Evolutionary conservation across 2,113 vertebrate genomes (phyloP).

Genomic region (Prionailurus bengalensis): DNA sequence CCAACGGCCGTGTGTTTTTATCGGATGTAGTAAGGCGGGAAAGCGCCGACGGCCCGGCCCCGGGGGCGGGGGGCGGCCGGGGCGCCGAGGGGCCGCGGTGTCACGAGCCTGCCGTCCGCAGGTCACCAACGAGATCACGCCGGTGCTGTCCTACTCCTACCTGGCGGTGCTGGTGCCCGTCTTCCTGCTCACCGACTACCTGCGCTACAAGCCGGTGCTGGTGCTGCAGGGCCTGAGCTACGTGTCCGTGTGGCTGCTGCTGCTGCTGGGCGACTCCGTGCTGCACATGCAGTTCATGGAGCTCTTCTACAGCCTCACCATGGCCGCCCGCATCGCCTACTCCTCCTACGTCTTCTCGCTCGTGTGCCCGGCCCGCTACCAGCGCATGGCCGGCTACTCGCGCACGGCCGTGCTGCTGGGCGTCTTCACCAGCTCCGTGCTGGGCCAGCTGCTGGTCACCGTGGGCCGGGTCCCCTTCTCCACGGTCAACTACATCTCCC

Average conservation of each 20-base stretch:
- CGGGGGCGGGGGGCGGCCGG: not conserved
- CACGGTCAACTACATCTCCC: conserved; percentile 89
- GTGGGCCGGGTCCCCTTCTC: conserved; percentile 81
- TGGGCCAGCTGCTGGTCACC: conserved; percentile 94
- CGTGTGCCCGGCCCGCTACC: conserved; percentile 90
- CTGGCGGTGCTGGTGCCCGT: conserved; percentile 94
- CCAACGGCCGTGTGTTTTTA: too few species aligned
- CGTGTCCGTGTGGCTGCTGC: conserved; percentile 93
- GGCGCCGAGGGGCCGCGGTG: too few species aligned
- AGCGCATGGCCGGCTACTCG: conserved; percentile 95
- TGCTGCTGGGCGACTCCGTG: conserved; percentile 89
- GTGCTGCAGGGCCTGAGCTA: conserved; percentile 94
- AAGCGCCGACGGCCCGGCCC: fast-evolving
- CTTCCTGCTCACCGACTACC: conserved; percentile 95
- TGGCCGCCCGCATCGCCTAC: conserved; percentile 97
- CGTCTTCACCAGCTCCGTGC: conserved; percentile 94
- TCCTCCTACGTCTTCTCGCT: conserved; percentile 99
- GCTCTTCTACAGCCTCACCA: conserved; percentile 95
- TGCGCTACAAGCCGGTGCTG: conserved; percentile 96
- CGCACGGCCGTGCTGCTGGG: conserved; percentile 94
- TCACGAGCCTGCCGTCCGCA: conserved; percentile 59
- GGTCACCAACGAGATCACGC: conserved; percentile 96
- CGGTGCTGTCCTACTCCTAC: conserved; percentile 95
- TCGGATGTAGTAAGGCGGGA: not conserved
- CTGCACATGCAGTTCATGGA: conserved; percentile 97